phyloP scores from a whole-genome alignment of 2,113 vertebrate species.

The Oreotrochilus melanogaster region DNA sequence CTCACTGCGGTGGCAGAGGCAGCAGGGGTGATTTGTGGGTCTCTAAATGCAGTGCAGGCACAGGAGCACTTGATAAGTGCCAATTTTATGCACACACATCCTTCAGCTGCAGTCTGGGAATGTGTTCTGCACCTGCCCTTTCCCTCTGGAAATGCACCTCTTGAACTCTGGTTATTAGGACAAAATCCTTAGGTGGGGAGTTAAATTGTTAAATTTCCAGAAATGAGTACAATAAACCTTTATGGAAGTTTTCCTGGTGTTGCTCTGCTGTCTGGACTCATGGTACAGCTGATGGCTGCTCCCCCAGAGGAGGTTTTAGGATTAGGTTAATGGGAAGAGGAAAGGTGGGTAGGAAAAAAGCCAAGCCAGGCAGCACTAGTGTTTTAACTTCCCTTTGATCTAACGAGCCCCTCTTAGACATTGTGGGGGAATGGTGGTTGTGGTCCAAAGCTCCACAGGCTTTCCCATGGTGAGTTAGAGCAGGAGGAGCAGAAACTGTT shows the following conservation, averaged over 20 bases:
- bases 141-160: neutral
- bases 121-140: neutral
- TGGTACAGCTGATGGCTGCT: neutral
- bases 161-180: neutral
- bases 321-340: neutral
- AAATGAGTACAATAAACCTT: neutral
- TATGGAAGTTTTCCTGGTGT: accelerated
- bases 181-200: neutral
- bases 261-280: neutral
- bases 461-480: neutral
- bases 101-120: neutral
- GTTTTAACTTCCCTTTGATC: neutral
- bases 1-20: neutral
- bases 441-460: neutral
- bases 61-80: neutral
- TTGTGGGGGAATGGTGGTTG: accelerated
- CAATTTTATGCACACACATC: neutral
- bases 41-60: neutral
- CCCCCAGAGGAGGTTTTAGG: neutral
- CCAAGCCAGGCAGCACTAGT: neutral
- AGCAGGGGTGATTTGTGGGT: neutral
- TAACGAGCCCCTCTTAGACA: neutral
- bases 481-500: neutral
- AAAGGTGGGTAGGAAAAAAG: neutral
- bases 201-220: neutral